Conservation (phyloP, 2,797 vertebrate species). For the Eidolon dupreanum region DNA sequence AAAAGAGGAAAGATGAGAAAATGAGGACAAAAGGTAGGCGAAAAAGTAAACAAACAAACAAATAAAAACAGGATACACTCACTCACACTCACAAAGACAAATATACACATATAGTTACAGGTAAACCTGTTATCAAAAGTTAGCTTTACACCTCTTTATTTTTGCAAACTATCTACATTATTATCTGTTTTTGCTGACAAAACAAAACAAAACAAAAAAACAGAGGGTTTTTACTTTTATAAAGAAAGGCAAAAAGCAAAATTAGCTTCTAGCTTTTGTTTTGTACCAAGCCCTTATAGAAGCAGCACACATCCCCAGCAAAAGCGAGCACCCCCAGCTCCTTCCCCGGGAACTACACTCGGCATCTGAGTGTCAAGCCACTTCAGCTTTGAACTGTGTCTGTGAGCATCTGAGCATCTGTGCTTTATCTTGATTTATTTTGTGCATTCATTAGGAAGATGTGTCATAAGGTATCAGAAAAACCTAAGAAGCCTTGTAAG, state of each 20-base stretch:
- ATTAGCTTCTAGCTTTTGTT: not conserved
- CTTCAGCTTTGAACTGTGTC: not conserved
- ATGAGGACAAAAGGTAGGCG: not conserved
- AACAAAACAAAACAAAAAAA: not conserved
- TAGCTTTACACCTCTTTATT: not conserved
- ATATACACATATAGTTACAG: not conserved
- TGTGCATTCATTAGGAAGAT: not conserved
- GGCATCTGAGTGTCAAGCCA: too few species aligned
- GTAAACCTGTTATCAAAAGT: not conserved
- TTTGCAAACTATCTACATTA: not conserved
- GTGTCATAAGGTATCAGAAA: not conserved
- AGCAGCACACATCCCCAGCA: fast-evolving
- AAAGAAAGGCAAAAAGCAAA: not conserved
- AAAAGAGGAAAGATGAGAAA: not conserved
- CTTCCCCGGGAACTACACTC: not conserved
- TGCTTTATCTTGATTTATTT: not conserved
- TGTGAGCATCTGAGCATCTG: too few species aligned
- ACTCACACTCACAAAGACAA: not conserved
- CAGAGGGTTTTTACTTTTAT: not conserved
- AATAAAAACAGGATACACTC: not conserved
- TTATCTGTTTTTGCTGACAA: not conserved
- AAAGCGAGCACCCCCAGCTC: not conserved
- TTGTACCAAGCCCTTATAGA: not conserved
- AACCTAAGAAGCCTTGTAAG: not conserved
- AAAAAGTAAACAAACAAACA: not conserved